Evolutionary conservation across 2,113 vertebrate species (phyloP).

Genomic region (Bothrops jararaca): DNA sequence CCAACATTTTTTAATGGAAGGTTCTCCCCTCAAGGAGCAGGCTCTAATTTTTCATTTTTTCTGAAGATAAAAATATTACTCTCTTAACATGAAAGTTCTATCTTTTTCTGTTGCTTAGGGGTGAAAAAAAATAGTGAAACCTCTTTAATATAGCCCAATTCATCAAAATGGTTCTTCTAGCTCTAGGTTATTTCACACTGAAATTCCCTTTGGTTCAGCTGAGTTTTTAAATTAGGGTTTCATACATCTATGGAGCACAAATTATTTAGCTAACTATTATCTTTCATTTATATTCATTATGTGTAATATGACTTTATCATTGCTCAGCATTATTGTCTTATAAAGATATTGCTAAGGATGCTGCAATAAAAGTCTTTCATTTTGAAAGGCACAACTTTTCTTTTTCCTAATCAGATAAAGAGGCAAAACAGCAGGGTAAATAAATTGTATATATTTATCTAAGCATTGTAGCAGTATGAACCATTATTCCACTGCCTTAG

Average conservation of each 20-base stretch:
- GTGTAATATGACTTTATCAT: constrained; percentile 51
- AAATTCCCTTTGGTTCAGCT: constrained; percentile 57
- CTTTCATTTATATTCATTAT: constrained; percentile 63
- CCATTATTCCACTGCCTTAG: neutral
- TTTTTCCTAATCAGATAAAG: constrained; percentile 38
- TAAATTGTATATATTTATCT: constrained; percentile 44
- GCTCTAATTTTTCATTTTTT: constrained; percentile 64
- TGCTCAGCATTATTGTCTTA: constrained; percentile 49
- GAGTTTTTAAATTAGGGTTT: constrained; percentile 64
- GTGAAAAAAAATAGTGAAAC: constrained; percentile 45
- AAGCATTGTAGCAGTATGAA: neutral
- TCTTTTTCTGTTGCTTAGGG: constrained; percentile 48
- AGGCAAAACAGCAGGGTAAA: constrained; percentile 12
- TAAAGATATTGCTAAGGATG: constrained; percentile 42
- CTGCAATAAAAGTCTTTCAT: constrained; percentile 45
- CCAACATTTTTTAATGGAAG: constrained; percentile 58
- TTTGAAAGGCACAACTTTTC: constrained; percentile 52
- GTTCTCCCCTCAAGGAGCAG: constrained; percentile 57
- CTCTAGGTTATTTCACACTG: constrained; percentile 64
- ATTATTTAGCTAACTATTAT: constrained; percentile 64
- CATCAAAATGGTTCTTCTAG: constrained; percentile 61
- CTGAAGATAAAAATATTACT: constrained; percentile 61
- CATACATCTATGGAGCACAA: constrained; percentile 44
- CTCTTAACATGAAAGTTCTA: constrained; percentile 56
- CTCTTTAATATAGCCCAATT: constrained; percentile 64